These are phyloP conservation scores for Erpornis zantholeuca DNA, from an alignment of 2,113 vertebrate genomes.

Conservation along the genomic window DNA sequence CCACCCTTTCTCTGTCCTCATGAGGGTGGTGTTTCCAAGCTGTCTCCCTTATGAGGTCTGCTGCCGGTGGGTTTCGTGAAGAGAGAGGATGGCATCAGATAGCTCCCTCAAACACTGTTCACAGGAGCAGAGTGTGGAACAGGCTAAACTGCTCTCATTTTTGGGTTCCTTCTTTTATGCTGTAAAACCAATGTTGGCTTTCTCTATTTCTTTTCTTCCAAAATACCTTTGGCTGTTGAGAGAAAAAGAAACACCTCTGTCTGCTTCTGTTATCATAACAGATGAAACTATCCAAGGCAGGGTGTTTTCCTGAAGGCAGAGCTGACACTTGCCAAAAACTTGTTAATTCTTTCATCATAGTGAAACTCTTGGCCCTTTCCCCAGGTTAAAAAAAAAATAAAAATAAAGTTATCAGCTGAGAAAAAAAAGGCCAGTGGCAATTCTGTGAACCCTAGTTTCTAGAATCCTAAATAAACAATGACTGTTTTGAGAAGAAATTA, in stretches of 20 bases:
- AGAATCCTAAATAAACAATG: neutral
- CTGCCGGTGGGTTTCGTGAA: neutral
- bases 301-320: neutral
- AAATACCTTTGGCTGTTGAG: neutral
- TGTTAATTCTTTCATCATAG: neutral
- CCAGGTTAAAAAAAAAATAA: neutral
- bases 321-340: neutral
- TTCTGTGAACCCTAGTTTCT: neutral
- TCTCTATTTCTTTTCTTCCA: neutral
- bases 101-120: neutral
- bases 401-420: neutral
- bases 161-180: neutral
- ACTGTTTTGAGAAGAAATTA: neutral
- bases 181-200: neutral
- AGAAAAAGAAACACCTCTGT: neutral
- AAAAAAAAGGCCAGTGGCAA: neutral
- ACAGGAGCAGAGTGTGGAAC: neutral
- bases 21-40: neutral
- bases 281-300: neutral
- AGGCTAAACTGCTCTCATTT: neutral
- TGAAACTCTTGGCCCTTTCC: neutral
- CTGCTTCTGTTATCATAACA: neutral
- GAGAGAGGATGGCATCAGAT: neutral
- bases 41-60: neutral
- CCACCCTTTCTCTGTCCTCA: neutral